These are phyloP conservation scores for Sialis lutaria DNA, from an alignment of 2,888 invertebrate species.

Conservation along the genomic window DNA sequence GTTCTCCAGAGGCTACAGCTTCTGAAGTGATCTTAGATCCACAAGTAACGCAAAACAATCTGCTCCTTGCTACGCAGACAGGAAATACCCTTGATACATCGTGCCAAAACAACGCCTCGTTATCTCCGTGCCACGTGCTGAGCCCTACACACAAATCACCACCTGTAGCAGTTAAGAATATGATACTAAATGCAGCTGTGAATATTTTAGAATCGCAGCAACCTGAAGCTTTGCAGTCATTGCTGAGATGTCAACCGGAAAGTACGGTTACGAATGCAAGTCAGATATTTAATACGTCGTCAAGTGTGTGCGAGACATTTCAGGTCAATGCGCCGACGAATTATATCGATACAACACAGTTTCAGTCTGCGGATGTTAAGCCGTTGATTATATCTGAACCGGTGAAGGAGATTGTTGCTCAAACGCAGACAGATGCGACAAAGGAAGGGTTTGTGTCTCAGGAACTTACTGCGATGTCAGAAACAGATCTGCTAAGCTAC, in stretches of 20 bases:
- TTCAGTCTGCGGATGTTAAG: neutral
- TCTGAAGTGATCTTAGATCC: slow-evolving; percentile 43
- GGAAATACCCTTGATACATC: slow-evolving; percentile 11
- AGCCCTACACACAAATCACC: slow-evolving; percentile 31
- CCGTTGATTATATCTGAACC: neutral
- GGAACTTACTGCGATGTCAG: slow-evolving; percentile 67
- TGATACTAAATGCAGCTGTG: slow-evolving; percentile 56
- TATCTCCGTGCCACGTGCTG: slow-evolving; percentile 4
- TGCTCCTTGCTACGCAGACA: slow-evolving; percentile 13
- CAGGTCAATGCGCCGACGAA: neutral
- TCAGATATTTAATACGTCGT: neutral
- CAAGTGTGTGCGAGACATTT: neutral
- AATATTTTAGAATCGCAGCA: slow-evolving; percentile 46
- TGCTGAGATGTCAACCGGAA: slow-evolving; percentile 18
- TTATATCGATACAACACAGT: neutral
- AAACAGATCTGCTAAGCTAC: slow-evolving; percentile 73
- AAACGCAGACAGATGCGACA: slow-evolving; percentile 16
- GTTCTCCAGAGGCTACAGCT: slow-evolving; percentile 18
- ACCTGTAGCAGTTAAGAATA: slow-evolving; percentile 50
- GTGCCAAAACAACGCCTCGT: slow-evolving; percentile 19
- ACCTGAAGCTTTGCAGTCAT: slow-evolving; percentile 30
- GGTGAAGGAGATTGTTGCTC: neutral
- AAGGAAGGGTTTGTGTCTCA: slow-evolving; percentile 42
- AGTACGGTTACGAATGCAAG: neutral
- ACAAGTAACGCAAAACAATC: slow-evolving; percentile 19